Base-by-base conservation (phyloP, 2,113 vertebrate species). In the Progne subis region DNA sequence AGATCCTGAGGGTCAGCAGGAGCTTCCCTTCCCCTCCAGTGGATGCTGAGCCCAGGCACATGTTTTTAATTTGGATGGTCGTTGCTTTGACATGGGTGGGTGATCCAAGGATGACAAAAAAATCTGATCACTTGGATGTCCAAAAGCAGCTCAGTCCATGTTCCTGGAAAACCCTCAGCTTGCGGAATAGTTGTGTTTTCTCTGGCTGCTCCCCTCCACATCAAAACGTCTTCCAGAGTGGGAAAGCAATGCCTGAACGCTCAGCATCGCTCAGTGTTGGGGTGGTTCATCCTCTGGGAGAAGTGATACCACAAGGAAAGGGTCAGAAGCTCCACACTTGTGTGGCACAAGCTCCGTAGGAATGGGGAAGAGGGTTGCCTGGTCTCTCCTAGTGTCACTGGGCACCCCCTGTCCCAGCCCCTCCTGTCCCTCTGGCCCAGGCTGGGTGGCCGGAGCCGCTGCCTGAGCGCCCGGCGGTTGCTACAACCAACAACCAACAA, bases 381-480 rank as follows among this genome's bases (percentile, higher is more conserved):
- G 61, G 26, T 49, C 47, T 67, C 43, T 9, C 49, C 24, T 1
- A 0, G 0, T 46, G 57, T 21, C 19, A 4, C 8, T 47, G 81
- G 21, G 8, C 32, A 59, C 18, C 29, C 31, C 11, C 11, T 63
- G 3, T 61, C 3, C 43, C 84, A 46, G 55, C 68, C 77, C 17
- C n/a, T 85, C 10, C 69, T 60, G 3, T 2, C 46, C 53, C 18
- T 1, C 29, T 12, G 16, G 14, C 6, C 78, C 79, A 11, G 65
- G 18, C 82, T 74, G 60, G 18, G 52, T 53, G 80, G 49, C 72
- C 10, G 0, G 24, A 63, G 34, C 28, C 0, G 1, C 53, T 46
- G 76, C 43, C 1, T n/a, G 0, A 50, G 20, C 0, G 1, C 71
- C 46, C 1, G 0, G 41, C 0, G 3, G 25, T 95, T 95, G 63